These are phyloP conservation scores for Cercopithecus mitis DNA, from an alignment of 2,797 vertebrate species.

Conservation along the genomic window DNA sequence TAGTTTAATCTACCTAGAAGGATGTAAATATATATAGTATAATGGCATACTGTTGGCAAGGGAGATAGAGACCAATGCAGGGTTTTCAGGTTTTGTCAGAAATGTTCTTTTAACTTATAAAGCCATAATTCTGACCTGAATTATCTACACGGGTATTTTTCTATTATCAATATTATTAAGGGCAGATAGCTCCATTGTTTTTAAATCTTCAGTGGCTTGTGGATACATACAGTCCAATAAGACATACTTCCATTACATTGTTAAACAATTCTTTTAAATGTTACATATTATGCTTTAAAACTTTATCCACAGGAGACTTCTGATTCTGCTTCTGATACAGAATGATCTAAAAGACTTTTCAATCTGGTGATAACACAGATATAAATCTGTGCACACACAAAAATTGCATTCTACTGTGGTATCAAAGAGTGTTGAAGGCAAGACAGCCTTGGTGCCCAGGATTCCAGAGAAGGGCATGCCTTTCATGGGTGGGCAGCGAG, in stretches of 20 bases:
- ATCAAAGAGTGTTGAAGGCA: background rate
- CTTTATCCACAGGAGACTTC: background rate
- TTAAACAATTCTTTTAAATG: background rate
- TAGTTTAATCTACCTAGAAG: background rate
- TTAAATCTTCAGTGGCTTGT: background rate
- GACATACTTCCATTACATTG: background rate
- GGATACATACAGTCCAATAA: background rate
- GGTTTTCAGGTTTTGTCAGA: background rate
- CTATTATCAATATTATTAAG: background rate
- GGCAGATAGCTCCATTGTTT: background rate
- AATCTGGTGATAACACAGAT: background rate
- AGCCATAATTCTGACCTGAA: background rate
- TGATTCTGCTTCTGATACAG: background rate
- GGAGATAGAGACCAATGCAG: background rate
- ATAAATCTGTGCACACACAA: background rate
- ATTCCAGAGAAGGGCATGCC: background rate
- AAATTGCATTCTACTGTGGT: background rate
- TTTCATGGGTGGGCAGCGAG: fast-evolving
- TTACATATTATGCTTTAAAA: background rate
- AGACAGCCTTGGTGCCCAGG: background rate
- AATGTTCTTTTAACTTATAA: background rate
- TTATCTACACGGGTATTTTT: background rate
- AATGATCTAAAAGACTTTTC: background rate
- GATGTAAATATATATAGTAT: background rate
- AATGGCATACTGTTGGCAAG: background rate